phyloP scores from a whole-genome alignment of 2,888 invertebrate species.

The Cabera pusaria region DNA sequence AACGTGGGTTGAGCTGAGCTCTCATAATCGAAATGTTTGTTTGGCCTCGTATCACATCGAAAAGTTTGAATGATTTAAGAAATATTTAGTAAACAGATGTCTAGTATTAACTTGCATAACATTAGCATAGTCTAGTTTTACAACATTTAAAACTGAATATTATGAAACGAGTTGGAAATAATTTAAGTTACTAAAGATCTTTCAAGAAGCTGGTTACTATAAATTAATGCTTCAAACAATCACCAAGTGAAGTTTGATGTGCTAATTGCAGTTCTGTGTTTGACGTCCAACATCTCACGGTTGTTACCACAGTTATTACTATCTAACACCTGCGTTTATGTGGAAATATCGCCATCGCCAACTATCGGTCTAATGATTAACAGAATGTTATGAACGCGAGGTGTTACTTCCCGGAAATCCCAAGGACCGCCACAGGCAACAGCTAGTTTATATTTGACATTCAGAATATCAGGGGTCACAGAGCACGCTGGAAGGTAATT shows the following conservation, averaged over 20 bases:
- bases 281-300: conserved; percentile 30
- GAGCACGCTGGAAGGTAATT: conserved; percentile 30
- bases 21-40: not conserved
- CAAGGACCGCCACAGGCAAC: conserved; percentile 38
- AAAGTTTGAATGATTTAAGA: too few species aligned
- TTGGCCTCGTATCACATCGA: too few species aligned
- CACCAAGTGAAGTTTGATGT: conserved; percentile 24
- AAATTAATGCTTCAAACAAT: conserved; percentile 39
- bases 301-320: conserved; percentile 43
- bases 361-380: conserved; percentile 39
- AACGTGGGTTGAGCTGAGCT: conserved; percentile 1
- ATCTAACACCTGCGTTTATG: conserved; percentile 38
- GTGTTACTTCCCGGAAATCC: conserved; percentile 60
- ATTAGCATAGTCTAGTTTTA: too few species aligned
- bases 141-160: too few species aligned
- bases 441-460: conserved; percentile 55
- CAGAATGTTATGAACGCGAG: conserved; percentile 36
- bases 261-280: conserved; percentile 36
- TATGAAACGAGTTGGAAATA: too few species aligned
- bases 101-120: too few species aligned
- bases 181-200: too few species aligned
- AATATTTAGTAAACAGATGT: too few species aligned
- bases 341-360: conserved; percentile 35
- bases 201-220: too few species aligned
- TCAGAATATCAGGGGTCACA: conserved; percentile 36